These are phyloP conservation scores for Ennomos quercinarius DNA, from an alignment of 2,888 invertebrate species.

Conservation along the genomic window DNA sequence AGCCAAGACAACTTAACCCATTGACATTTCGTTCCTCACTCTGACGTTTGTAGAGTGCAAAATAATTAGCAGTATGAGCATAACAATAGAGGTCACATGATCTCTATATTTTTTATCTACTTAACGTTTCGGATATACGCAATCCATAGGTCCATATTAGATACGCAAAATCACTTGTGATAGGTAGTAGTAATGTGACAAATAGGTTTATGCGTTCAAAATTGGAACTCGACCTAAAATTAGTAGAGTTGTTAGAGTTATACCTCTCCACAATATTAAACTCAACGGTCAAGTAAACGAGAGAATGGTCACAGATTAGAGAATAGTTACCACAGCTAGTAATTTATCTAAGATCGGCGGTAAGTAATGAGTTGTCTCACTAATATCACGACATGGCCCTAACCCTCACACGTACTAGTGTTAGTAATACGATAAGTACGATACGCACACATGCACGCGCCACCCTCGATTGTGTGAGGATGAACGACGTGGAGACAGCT, in stretches of 20 bases:
- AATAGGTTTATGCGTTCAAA: too few relatives aligned
- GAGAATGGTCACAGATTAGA: conserved; percentile 15
- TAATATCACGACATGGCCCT: conserved; percentile 47
- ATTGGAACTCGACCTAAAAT: too few relatives aligned
- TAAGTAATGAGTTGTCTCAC: conserved; percentile 73
- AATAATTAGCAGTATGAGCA: conserved; percentile 10
- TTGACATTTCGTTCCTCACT: conserved; percentile 19
- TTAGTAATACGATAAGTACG: conserved; percentile 26
- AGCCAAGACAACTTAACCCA: conserved; percentile 20
- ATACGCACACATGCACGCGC: conserved; percentile 24
- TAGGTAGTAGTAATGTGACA: too few relatives aligned
- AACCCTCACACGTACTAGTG: conserved; percentile 27
- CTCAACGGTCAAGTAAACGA: not conserved
- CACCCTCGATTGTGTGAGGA: conserved; percentile 16
- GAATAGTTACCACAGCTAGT: conserved; percentile 37
- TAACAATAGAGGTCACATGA: conserved; percentile 18
- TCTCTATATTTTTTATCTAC: conserved; percentile 4
- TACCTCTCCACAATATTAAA: too few relatives aligned
- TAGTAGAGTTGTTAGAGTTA: too few relatives aligned
- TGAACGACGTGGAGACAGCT: conserved; percentile 22
- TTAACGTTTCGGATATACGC: conserved; percentile 15
- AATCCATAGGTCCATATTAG: not conserved
- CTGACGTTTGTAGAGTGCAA: conserved; percentile 2
- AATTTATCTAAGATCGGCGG: conserved; percentile 72
- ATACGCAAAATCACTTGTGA: too few relatives aligned